These are phyloP conservation scores for Acyrthosiphon pisum DNA, from an alignment of 1,140 invertebrate species.

Conservation along the genomic window DNA sequence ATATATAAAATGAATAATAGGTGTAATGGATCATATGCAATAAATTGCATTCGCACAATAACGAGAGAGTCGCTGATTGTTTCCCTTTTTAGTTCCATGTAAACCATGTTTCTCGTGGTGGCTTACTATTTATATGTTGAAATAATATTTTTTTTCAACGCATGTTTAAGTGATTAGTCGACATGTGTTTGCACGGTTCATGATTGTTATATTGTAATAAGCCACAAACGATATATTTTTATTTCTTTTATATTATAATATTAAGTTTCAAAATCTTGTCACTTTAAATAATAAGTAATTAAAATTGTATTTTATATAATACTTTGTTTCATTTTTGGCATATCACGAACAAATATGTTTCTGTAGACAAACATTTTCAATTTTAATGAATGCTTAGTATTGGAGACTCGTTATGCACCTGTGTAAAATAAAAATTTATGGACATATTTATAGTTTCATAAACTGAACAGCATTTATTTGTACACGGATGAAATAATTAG, in stretches of 20 bases:
- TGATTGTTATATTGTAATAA: background rate
- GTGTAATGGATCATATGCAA: background rate
- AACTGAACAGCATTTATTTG: background rate
- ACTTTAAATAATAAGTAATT: background rate
- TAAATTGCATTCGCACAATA: background rate
- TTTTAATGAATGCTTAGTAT: background rate
- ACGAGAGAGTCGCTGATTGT: background rate
- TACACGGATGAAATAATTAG: background rate
- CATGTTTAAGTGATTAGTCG: background rate
- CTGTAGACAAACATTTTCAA: background rate
- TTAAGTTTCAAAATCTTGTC: background rate
- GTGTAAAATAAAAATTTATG: background rate
- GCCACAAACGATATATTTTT: background rate
- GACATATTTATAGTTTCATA: background rate
- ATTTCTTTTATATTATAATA: background rate
- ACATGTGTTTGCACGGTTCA: background rate
- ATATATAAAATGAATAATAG: too few species aligned
- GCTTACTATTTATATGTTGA: background rate
- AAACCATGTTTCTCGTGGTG: background rate
- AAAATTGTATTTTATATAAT: background rate
- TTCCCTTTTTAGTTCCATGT: background rate
- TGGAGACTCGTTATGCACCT: background rate
- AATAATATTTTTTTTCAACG: background rate
- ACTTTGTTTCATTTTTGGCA: background rate
- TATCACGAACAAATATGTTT: background rate